Base-by-base conservation (phyloP, 2,113 vertebrate genomes). In the Pachycephala philippinensis region DNA sequence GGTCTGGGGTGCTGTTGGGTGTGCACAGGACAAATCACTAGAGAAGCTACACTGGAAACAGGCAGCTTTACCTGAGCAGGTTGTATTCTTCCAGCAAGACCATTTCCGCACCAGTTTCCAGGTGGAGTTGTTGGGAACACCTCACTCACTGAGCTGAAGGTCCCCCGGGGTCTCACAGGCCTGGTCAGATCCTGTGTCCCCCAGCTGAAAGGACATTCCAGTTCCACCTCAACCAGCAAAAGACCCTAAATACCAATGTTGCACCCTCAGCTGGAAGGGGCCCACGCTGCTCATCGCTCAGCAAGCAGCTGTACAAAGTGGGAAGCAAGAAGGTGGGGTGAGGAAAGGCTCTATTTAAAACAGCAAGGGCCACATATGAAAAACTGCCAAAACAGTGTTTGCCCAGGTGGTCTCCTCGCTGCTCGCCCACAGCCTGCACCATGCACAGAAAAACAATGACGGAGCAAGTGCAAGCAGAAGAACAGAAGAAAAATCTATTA, bases 101-200 rank as follows among this genome's bases (percentile, higher is more conserved):
- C 28, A 2, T 30, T 66, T 56, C n/a, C 52, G 4, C n/a, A 13
- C 21, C 15, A 3, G 4, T 31, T 80, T 68, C 53, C 44, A 63
- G 10, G 20, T 3, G 6, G 40, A 70, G 45, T 15, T 35, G 7
- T 24, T 37, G 50, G 60, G 37, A 74, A 33, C 0, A 2, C 9
- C 20, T 78, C 1, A 0, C 33, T 45, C 7, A 10, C 33, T 3
- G 3, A n/a, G 40, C 27, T 47, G 37, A 47, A 88, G 20, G 14
- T 53, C 15, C 20, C 35, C 9, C 2, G 5, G n/a, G 13, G 11
- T 33, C 24, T 50, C 59, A 15, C 27, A 26, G 27, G 8, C 42
- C 28, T 40, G 60, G 15, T 11, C 4, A 30, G 65, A 13, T 10
- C 15, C 27, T 11, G 33, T 2, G 1, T n/a, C 5, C 30, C 20